phyloP scores from a whole-genome alignment of 2,888 invertebrate species.

The Diaphora mendica region DNA sequence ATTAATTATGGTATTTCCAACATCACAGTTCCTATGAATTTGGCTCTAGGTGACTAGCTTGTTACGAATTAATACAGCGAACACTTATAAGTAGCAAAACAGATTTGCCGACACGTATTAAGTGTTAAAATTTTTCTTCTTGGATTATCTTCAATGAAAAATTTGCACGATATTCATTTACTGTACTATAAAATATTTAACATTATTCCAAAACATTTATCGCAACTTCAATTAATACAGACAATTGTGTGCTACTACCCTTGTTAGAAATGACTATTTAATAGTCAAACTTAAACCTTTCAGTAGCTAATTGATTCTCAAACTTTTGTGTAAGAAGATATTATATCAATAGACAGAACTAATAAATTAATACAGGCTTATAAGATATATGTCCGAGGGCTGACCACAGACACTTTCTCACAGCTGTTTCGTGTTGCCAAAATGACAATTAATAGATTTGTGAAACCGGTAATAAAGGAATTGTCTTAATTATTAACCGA shows the following conservation, averaged over 20 bases:
- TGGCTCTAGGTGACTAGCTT: not conserved
- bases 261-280: constrained; percentile 41
- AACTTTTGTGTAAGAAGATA: constrained; percentile 47
- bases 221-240: constrained; percentile 25
- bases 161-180: too few relatives aligned
- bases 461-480: too few relatives aligned
- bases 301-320: constrained; percentile 39
- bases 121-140: not conserved
- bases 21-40: not conserved
- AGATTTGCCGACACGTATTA: not conserved
- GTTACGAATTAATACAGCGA: not conserved
- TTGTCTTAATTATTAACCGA: too few relatives aligned
- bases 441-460: too few relatives aligned
- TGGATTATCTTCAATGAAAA: too few relatives aligned
- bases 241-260: constrained; percentile 39
- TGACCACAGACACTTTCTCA: constrained; percentile 40
- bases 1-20: not conserved
- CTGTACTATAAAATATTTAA: not conserved
- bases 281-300: constrained; percentile 43
- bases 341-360: constrained; percentile 30
- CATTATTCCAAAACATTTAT: constrained; percentile 1
- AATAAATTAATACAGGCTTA: constrained; percentile 56
- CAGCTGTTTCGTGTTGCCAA: constrained; percentile 26
- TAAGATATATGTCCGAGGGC: constrained; percentile 45
- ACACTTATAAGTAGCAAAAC: not conserved